Conservation (phyloP, 23 tunicate genomes). For the Clavelina lepadiformis region DNA sequence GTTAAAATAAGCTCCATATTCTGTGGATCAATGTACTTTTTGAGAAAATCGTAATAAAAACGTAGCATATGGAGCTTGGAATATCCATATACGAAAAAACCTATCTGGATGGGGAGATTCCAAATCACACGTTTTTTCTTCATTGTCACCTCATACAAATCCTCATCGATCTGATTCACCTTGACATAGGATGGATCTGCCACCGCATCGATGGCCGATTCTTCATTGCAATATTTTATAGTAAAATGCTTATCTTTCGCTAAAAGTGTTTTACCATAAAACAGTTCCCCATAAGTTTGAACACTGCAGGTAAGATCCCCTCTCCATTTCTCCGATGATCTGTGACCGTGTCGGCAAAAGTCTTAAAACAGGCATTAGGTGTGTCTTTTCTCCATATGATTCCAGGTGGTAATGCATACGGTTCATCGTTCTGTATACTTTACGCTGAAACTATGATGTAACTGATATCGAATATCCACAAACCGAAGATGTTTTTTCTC, state of each 20-base stretch:
- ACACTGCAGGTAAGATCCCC: neutral
- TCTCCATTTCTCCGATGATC: neutral
- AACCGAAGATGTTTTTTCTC: too few relatives aligned
- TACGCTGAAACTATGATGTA: too few relatives aligned
- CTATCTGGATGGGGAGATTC: neutral
- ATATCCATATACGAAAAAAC: neutral
- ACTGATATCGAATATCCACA: too few relatives aligned
- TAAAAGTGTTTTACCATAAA: neutral
- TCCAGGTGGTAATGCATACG: neutral
- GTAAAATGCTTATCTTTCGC: neutral
- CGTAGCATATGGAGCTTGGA: neutral
- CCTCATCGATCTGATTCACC: neutral
- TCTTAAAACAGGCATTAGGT: neutral
- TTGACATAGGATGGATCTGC: neutral
- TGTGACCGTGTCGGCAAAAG: neutral
- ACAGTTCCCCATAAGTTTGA: neutral
- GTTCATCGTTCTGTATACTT: too few relatives aligned
- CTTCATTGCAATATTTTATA: neutral
- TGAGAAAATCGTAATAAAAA: neutral
- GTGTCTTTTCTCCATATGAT: neutral
- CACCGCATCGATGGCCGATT: neutral
- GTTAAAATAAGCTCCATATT: neutral
- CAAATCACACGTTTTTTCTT: neutral
- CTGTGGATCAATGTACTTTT: neutral
- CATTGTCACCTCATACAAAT: neutral